Evolutionary conservation across 1,140 invertebrate species (phyloP).

Genomic region (Zophobas morio): DNA sequence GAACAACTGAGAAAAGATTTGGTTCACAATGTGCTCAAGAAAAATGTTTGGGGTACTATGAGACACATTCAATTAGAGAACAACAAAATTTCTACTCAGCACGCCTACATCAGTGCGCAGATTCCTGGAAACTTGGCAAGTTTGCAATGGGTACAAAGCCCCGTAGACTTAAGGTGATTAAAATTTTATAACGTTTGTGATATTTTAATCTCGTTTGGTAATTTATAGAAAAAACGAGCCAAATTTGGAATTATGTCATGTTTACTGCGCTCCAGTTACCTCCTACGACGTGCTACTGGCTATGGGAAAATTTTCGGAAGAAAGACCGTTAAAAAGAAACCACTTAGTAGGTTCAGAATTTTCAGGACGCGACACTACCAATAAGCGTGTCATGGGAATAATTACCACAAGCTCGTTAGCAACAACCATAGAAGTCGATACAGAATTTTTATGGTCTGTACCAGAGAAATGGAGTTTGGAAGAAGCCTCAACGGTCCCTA

Average conservation of each 20-base stretch:
- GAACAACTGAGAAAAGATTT: conserved; percentile 83
- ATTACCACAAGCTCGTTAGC: conserved; percentile 91
- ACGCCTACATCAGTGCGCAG: conserved; percentile 94
- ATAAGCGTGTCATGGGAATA: conserved; percentile 94
- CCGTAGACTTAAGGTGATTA: conserved; percentile 72
- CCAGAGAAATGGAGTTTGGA: conserved; percentile 91
- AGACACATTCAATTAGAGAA: conserved; percentile 82
- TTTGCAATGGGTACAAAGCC: conserved; percentile 95
- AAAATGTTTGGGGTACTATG: conserved; percentile 87
- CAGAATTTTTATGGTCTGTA: conserved; percentile 91
- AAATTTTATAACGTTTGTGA: conserved; percentile 19
- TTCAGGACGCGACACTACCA: conserved; percentile 82
- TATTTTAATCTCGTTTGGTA: conserved; percentile 34
- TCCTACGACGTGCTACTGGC: conserved; percentile 98
- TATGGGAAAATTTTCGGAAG: conserved; percentile 94
- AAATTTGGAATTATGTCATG: conserved; percentile 81
- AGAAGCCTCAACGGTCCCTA: conserved; percentile 94
- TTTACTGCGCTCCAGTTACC: conserved; percentile 95
- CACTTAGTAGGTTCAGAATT: conserved; percentile 97
- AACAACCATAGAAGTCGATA: conserved; percentile 88
- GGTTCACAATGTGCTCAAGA: conserved; percentile 86
- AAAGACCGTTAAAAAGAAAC: conserved; percentile 93
- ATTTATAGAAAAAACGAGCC: conserved; percentile 66
- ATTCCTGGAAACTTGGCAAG: conserved; percentile 93
- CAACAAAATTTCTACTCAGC: conserved; percentile 75